Evolutionary conservation across 2,797 vertebrate genomes (phyloP), one percentile per base, ranked within the genome.

Genomic region (Poeciliopsis turneri): DNA sequence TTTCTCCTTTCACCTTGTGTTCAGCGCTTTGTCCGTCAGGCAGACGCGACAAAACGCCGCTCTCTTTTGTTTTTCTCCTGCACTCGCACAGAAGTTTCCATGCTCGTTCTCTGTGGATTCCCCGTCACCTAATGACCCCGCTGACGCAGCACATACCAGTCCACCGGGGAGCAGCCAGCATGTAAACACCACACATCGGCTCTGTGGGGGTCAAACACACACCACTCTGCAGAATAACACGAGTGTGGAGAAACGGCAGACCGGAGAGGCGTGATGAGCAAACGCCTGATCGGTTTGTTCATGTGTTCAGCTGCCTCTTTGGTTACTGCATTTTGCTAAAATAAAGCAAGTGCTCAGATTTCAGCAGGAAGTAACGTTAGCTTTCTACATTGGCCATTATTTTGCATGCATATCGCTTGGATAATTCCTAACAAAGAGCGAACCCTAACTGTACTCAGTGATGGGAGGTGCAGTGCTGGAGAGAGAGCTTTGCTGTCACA

Each of bases 81-180:
- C 57, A 28, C 57, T 51, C 53, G 28, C 61, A 43, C 57, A 45
- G 87, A 92, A 90, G 78, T 88, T 93, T 92, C 90, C 91, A 90
- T 79, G 57, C 72, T 68, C 4, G 75, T 33, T 10, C 46, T 85
- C 78, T 82, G 76, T 41, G 80, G 82, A 82, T 70, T 64, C 25
- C 9, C 11, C 2, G 0, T 20, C n/a, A 75, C 74, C 25, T 74
- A 53, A 81, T 80, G 81, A 83, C 80, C 78, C 80, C 78, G 92
- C 91, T 91, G 92, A 92, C 74, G 73, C 76, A 88, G 88, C 90
- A 91, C 85, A 93, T 89, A 86, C 80, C 87, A 75, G 43, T 41
- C 41, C 78, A 80, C 30, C 30, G 55, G 78, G 41, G 25, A 41
- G 20, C 55, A 57, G 74, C 30, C 43, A 39, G 20, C 61, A 43